These are phyloP conservation scores for Odontothrips loti DNA, from an alignment of 2,888 invertebrate species.

Conservation along the genomic window DNA sequence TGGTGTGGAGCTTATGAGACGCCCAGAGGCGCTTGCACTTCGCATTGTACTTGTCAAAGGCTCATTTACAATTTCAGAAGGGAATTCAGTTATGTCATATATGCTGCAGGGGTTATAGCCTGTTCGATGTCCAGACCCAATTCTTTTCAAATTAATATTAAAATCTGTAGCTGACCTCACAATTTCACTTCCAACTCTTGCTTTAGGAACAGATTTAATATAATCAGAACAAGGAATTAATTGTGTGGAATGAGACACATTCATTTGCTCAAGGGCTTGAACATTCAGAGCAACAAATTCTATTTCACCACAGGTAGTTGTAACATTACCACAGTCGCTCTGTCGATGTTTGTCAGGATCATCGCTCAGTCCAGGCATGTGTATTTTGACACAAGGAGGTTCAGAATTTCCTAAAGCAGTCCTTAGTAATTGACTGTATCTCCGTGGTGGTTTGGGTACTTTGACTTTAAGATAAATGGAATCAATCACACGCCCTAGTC, in stretches of 20 bases:
- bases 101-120: slow-evolving; percentile 4
- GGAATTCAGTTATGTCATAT: slow-evolving; percentile 17
- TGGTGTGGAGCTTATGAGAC: not conserved
- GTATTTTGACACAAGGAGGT: not conserved
- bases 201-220: not conserved
- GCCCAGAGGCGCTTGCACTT: slow-evolving; percentile 3
- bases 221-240: not conserved
- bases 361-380: not conserved
- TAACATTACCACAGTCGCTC: not conserved
- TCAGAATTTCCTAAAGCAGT: not conserved
- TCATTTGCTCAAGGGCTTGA: not conserved
- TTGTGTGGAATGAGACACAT: not conserved
- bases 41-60: not conserved
- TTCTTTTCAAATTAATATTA: slow-evolving; percentile 3
- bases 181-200: not conserved
- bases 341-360: not conserved
- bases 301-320: not conserved
- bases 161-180: slow-evolving; percentile 2
- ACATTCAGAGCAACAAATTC: not conserved
- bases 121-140: not conserved
- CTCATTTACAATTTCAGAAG: not conserved
- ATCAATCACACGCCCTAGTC: not conserved
- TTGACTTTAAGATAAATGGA: not conserved
- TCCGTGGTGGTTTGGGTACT: not conserved
- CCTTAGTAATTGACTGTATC: not conserved